These are phyloP conservation scores for Syrmaticus mikado DNA, from an alignment of 2,113 vertebrate genomes.

Conservation along the genomic window DNA sequence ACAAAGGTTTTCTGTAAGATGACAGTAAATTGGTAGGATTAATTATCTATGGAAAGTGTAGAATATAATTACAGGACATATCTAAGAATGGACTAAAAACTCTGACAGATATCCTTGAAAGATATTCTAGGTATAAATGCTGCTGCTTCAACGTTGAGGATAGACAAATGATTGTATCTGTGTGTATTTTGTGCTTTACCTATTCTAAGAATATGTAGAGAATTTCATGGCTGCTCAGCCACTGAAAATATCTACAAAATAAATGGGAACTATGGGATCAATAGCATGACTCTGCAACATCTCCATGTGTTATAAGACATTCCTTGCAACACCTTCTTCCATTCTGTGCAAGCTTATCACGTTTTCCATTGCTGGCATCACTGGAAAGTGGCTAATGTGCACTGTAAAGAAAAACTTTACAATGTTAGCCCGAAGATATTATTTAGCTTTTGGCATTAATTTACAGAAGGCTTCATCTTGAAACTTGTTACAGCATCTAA, in stretches of 20 bases:
- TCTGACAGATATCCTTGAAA: not conserved
- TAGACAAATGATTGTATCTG: not conserved
- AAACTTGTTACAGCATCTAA: not conserved
- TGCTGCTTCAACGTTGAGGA: not conserved
- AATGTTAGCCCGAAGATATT: not conserved
- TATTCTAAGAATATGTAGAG: not conserved
- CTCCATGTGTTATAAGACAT: not conserved
- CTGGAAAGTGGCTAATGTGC: not conserved
- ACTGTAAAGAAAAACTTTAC: not conserved
- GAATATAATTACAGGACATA: not conserved
- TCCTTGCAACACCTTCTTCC: not conserved
- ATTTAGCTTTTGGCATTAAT: not conserved
- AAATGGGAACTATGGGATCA: not conserved
- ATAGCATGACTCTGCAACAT: not conserved
- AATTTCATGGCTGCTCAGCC: not conserved
- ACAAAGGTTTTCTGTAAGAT: not conserved
- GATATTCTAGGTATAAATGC: not conserved
- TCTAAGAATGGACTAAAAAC: not conserved
- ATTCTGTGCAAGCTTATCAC: not conserved
- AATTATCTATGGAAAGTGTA: not conserved
- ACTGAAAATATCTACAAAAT: not conserved
- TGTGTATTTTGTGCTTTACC: not conserved
- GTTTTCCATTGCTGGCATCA: not conserved
- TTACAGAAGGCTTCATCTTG: not conserved
- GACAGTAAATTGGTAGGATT: not conserved